Evolutionary conservation across 2,797 vertebrate genomes (phyloP), one percentile per base, ranked within the genome.

Genomic region (Molossus alvarezi): DNA sequence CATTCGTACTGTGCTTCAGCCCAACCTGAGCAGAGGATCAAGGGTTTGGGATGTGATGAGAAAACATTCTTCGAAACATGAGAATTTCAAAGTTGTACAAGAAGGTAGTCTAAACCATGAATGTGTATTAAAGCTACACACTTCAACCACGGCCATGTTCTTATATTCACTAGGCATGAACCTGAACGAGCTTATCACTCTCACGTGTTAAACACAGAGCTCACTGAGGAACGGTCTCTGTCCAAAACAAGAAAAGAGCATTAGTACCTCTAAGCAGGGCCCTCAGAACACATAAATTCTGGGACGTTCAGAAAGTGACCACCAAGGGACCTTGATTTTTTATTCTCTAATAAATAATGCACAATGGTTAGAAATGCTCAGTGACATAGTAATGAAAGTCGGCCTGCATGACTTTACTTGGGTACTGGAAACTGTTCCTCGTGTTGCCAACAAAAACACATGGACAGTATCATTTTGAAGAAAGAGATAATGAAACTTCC

Each of bases 401-500:
- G 71, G 87, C 72, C 80, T 69, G 23, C 27, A 60, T 67, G n/a
- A 80, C 79, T 96, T 94, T 93, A 87, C 89, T n/a, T 96, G 95
- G 60, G 76, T 90, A 81, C 95, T 95, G 93, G 95, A 93, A 96
- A 81, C 73, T 20, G 6, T 45, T 90, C 84, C 37, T 58, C n/a
- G 15, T 37, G 25, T 75, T 96, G 96, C 94, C 96, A 97, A 79
- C 62, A 94, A 91, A 95, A 96, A 58, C 97, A 97, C 88, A 96
- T 93, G 95, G 92, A 94, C 67, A 84, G 9, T 55, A 91, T 94
- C 91, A 88, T 93, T 97, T 93, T 83, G 86, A 93, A 96, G 62
- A 97, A 97, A 96, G 95, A 83, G 73, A 45, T 93, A 96, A 94
- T 65, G 91, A 97, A 97, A 97, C 65, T 95, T 96, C 62, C 62